Evolutionary conservation across 1,140 invertebrate genomes (phyloP).

Genomic region (Wiebesia pumilae): DNA sequence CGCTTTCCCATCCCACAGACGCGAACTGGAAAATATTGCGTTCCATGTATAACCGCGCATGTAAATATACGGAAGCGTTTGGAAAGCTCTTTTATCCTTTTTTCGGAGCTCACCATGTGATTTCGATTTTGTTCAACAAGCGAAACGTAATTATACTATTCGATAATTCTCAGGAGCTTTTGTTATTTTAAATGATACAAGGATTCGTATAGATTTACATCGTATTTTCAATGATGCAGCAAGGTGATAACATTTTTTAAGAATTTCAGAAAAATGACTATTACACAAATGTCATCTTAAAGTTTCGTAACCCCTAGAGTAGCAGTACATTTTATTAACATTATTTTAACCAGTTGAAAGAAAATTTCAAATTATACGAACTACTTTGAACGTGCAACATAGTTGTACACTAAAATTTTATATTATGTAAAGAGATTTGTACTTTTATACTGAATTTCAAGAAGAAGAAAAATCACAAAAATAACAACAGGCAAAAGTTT

Average conservation of each 20-base stretch:
- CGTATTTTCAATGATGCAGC: background rate
- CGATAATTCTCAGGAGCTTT: background rate
- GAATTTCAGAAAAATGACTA: background rate
- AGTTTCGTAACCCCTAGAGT: background rate
- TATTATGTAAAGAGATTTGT: conserved; percentile 48
- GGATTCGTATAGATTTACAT: background rate
- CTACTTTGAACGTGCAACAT: conserved; percentile 13
- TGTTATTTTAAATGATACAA: conserved; percentile 18
- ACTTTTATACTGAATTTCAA: conserved; percentile 52
- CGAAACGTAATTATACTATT: conserved; percentile 3
- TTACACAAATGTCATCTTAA: background rate
- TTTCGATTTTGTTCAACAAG: background rate
- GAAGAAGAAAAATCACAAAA: conserved; percentile 41
- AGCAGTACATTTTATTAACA: background rate
- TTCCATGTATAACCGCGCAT: background rate
- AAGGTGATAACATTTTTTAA: background rate
- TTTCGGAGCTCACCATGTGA: background rate
- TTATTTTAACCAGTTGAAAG: conserved; percentile 15
- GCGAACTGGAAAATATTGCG: background rate
- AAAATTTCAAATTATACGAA: background rate
- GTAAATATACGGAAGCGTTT: background rate
- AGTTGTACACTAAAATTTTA: conserved; percentile 38
- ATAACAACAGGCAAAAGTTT: background rate
- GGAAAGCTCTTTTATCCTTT: background rate
- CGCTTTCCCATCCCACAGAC: background rate